phyloP scores from a whole-genome alignment of 2,888 invertebrate species.

The Dasysyrphus tricinctus region DNA sequence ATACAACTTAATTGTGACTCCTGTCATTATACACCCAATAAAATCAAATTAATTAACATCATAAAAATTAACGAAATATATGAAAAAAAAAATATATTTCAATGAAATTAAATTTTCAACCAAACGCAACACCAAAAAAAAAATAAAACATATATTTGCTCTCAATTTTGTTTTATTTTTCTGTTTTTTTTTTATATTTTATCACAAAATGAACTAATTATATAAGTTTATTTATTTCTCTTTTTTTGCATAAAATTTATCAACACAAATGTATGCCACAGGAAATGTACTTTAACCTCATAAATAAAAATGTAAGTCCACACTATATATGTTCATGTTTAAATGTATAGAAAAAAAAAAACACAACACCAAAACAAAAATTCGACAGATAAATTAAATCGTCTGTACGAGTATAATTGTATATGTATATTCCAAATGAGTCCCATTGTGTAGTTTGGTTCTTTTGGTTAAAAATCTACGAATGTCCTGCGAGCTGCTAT shows the following conservation, averaged over 20 bases:
- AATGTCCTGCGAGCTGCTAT: not conserved
- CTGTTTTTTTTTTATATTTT: not conserved
- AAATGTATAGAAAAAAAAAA: constrained; percentile 5
- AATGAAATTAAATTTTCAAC: constrained; percentile 27
- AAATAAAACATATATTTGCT: not conserved
- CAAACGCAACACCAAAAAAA: not conserved
- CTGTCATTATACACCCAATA: constrained; percentile 36
- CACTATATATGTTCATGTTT: not conserved
- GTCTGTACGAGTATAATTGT: not conserved
- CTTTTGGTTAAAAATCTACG: not conserved
- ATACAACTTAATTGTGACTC: constrained; percentile 13
- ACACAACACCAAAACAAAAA: not conserved
- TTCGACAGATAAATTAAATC: constrained; percentile 31
- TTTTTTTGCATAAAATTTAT: not conserved
- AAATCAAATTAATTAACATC: constrained; percentile 53
- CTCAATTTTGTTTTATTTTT: constrained; percentile 1
- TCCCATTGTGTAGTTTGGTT: constrained; percentile 7
- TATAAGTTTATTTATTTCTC: constrained; percentile 24
- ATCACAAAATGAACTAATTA: constrained; percentile 41
- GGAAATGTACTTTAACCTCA: constrained; percentile 56
- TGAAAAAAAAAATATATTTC: constrained; percentile 6
- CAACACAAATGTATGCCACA: constrained; percentile 49
- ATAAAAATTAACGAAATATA: constrained; percentile 39
- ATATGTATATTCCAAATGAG: constrained; percentile 3
- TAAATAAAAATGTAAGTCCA: constrained; percentile 16